phyloP scores from a whole-genome alignment of 2,888 invertebrate species.

The Crematogaster levior region DNA sequence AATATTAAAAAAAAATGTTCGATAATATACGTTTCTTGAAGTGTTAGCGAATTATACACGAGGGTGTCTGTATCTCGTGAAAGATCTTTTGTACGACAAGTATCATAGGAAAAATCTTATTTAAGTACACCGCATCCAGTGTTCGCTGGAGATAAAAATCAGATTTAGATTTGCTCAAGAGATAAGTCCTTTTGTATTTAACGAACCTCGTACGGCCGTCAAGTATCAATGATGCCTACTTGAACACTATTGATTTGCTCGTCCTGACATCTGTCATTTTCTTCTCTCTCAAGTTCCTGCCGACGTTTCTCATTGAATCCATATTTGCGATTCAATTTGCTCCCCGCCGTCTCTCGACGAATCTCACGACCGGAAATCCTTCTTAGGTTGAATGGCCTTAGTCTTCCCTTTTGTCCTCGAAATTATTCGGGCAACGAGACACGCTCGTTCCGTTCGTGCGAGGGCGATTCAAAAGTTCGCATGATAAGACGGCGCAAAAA shows the following conservation, averaged over 20 bases:
- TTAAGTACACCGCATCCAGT: not conserved
- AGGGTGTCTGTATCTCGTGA: not conserved
- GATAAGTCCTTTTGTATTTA: slow-evolving; percentile 10
- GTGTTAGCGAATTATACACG: not conserved
- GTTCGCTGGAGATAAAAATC: not conserved
- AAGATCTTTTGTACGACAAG: not conserved
- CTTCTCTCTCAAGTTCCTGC: slow-evolving; percentile 45
- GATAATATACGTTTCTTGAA: not conserved
- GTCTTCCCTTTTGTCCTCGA: slow-evolving; percentile 51
- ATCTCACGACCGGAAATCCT: slow-evolving; percentile 58
- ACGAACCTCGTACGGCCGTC: not conserved
- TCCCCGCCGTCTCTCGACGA: slow-evolving; percentile 34
- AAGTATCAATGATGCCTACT: slow-evolving; percentile 44
- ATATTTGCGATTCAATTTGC: slow-evolving; percentile 69
- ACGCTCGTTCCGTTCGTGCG: not conserved
- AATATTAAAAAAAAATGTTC: not conserved
- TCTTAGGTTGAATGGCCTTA: slow-evolving; percentile 46
- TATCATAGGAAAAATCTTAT: not conserved
- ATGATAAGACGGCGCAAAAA: not conserved
- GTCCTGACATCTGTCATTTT: slow-evolving; percentile 51
- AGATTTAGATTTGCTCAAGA: not conserved
- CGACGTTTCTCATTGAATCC: slow-evolving; percentile 49
- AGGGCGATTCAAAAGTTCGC: not conserved
- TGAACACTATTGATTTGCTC: slow-evolving; percentile 47
- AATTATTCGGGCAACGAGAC: slow-evolving; percentile 23